phyloP scores from a whole-genome alignment of 2,113 vertebrate species.

The Mormoops blainvillei region DNA sequence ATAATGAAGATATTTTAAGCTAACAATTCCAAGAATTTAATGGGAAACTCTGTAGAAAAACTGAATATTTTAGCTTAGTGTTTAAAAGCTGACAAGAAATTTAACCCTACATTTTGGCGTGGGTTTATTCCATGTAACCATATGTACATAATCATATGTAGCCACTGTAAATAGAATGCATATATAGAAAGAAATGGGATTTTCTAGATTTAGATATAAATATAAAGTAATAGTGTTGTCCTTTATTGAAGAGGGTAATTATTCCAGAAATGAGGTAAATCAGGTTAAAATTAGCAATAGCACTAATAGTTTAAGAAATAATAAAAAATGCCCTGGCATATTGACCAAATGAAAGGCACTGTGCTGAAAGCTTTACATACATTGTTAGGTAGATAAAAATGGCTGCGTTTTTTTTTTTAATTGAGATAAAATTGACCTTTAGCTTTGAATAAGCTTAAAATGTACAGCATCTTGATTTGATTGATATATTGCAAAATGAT shows the following conservation, averaged over 20 bases:
- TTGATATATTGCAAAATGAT: neutral
- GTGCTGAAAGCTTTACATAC: neutral
- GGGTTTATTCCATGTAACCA: neutral
- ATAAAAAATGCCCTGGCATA: neutral
- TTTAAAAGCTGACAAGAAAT: neutral
- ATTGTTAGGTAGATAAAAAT: neutral
- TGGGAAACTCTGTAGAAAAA: neutral
- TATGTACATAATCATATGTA: neutral
- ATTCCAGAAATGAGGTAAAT: neutral
- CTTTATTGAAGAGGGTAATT: neutral
- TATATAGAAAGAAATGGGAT: neutral
- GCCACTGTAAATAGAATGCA: neutral
- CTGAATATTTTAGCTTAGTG: neutral
- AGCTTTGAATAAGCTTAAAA: neutral
- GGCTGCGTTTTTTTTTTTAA: neutral
- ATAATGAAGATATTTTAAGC: neutral
- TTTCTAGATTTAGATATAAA: neutral
- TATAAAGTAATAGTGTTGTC: neutral
- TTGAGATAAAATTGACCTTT: neutral
- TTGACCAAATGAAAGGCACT: neutral
- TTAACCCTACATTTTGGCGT: neutral
- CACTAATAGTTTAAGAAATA: neutral
- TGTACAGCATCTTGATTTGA: neutral
- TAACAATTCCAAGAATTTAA: neutral
- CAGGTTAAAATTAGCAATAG: neutral